Percentiles rank a stretch among this genome's conserved stretches.
phyloP scores from a whole-genome alignment of 2,113 vertebrate genomes.

The Phasianus colchicus region DNA sequence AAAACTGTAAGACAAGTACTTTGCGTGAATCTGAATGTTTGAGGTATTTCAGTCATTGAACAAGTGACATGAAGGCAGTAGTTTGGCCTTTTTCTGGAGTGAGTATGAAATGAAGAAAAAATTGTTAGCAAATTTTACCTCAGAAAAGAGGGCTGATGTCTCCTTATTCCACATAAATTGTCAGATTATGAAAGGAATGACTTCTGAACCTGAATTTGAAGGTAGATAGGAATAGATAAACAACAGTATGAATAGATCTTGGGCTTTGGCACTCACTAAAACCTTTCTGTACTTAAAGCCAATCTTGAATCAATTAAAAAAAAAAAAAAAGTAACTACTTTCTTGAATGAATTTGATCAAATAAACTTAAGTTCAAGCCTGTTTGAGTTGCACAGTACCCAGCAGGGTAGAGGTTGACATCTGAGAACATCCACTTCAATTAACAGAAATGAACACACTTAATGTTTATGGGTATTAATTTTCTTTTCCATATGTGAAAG shows the following conservation, averaged over 20 bases:
- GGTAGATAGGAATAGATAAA: neutral
- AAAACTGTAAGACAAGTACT: neutral
- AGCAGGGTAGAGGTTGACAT: neutral
- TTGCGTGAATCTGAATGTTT: neutral
- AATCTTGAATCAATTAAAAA: neutral
- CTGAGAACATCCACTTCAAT: neutral
- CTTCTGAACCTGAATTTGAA: neutral
- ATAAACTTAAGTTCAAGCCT: neutral
- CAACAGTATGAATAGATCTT: neutral
- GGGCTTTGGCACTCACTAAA: neutral
- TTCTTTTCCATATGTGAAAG: neutral
- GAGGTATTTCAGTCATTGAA: neutral
- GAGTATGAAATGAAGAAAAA: neutral
- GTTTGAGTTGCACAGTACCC: neutral
- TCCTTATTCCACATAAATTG: neutral
- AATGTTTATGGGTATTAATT: neutral
- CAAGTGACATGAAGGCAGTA: accelerated
- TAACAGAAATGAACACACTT: neutral
- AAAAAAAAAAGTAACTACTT: neutral
- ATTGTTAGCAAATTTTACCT: neutral
- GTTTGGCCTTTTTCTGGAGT: neutral
- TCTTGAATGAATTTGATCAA: neutral
- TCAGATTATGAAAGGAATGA: neutral
- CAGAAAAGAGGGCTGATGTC: neutral
- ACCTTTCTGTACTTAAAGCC: neutral